Evolutionary conservation across 2,113 vertebrate species (phyloP).

Genomic region (Colius striatus): DNA sequence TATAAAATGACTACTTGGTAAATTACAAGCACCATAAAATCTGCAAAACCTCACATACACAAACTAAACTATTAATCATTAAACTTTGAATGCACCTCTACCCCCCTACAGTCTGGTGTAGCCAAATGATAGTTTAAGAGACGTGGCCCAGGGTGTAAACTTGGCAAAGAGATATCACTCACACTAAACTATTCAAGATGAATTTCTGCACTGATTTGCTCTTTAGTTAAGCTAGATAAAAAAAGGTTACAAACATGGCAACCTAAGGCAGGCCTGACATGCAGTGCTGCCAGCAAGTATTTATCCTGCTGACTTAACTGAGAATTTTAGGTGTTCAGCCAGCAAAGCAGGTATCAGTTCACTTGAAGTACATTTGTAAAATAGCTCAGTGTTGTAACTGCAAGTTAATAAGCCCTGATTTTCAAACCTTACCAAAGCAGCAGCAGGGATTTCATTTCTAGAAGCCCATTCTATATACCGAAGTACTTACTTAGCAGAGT

Average conservation of each 20-base stretch:
- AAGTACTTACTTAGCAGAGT: not conserved
- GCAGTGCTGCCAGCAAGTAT: not conserved
- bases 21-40: not conserved
- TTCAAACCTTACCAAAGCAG: not conserved
- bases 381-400: not conserved
- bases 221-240: not conserved
- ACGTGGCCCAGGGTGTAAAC: not conserved
- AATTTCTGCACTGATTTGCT: not conserved
- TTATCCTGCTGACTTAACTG: not conserved
- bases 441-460: not conserved
- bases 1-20: not conserved
- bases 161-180: not conserved
- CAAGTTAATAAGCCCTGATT: not conserved
- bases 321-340: not conserved
- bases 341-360: not conserved
- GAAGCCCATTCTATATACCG: not conserved
- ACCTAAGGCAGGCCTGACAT: not conserved
- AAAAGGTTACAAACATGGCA: not conserved
- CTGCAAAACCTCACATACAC: not conserved
- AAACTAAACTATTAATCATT: not conserved
- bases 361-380: not conserved
- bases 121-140: not conserved
- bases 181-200: not conserved
- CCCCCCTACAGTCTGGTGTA: not conserved
- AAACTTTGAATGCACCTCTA: not conserved